Base-by-base conservation (phyloP, 2,888 invertebrate species). In the Iselma pallidipennis region DNA sequence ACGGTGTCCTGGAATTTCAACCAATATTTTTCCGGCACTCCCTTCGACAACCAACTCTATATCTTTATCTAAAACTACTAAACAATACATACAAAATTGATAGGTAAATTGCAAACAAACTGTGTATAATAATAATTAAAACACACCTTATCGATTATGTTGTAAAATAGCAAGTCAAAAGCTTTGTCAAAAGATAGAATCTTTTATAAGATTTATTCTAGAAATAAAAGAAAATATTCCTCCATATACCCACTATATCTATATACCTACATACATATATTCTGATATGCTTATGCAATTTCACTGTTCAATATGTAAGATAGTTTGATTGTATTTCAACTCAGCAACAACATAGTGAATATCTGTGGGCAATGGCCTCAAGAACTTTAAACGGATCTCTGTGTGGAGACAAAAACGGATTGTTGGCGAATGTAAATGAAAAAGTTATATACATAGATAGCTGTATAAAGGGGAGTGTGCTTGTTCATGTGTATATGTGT, bases 371-470 rank as follows among this genome's bases (percentile, higher is more conserved):
- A 74, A 67, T 72, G 72, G 74, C 74, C 74, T 72, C 65, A 69
- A 70, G 66, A 52, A 55, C 50, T 71, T 73, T 70, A 74, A 73
- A 73, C 73, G 71, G 69, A 73, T 73, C 71, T 54, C 42, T 42
- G 3, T 45, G 26, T 66, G 70, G 72, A 74, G 73, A 74, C 72
- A 74, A 73, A 73, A 74, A 73, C 73, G 70, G 67, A 73, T 72
- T 73, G 72, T 71, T 73, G 51, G 69, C 69, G 69, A 74, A 74
- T 74, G 69, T 72, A 74, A 74, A 74, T 74, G 72, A 72, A 72
- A 62, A 55, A 57, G 55, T 62, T 45, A n/a, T n/a, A n/a, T 23
- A 67, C 59, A 66, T 66, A 62, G 65, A 63, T 58, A 33, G 49
- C 45, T 51, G 56, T 57, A 66, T 65, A 58, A 60, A 61, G 33